Conservation (phyloP, 1,140 invertebrate genomes). For the Caenorhabditis briggsae region DNA sequence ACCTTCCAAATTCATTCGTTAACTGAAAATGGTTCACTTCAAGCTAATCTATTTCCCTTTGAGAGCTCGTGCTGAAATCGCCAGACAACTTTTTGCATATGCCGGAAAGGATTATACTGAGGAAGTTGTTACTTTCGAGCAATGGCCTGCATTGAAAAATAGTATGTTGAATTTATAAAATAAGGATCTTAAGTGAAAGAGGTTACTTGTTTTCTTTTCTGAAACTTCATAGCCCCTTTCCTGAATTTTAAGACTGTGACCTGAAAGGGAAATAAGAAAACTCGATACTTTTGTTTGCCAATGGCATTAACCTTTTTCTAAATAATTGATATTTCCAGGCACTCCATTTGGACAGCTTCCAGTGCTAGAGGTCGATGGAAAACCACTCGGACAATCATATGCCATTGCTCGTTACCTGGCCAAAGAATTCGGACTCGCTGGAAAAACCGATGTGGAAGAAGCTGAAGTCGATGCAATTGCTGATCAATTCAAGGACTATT, state of each 20-base stretch:
- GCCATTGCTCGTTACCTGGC: conserved; percentile 68
- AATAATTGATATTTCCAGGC: background rate
- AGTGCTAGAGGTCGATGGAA: conserved; percentile 68
- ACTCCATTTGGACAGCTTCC: conserved; percentile 68
- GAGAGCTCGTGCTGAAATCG: conserved; percentile 33
- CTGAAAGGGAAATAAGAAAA: background rate
- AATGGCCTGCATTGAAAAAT: conserved; percentile 46
- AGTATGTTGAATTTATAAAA: background rate
- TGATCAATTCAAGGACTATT: conserved; percentile 62
- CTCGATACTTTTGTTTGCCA: background rate
- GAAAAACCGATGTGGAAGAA: conserved; percentile 50
- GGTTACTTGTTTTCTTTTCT: too few species aligned
- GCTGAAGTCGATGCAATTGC: conserved; percentile 56
- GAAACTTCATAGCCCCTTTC: too few species aligned
- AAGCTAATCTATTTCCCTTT: conserved; percentile 45
- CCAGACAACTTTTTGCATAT: conserved; percentile 42
- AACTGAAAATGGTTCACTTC: conserved; percentile 18
- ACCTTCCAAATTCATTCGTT: background rate
- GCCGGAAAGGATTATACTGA: conserved; percentile 38
- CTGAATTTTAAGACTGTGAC: too few species aligned
- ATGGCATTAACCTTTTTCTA: background rate
- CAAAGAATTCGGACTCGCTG: conserved; percentile 63
- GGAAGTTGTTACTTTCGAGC: background rate
- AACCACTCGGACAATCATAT: conserved; percentile 63
- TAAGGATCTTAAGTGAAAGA: too few species aligned